A percentile compares a stretch with the other conserved stretches of the same genome.
Evolutionary conservation across 2,888 invertebrate species (phyloP).

Genomic region (Cataglyphis livida): DNA sequence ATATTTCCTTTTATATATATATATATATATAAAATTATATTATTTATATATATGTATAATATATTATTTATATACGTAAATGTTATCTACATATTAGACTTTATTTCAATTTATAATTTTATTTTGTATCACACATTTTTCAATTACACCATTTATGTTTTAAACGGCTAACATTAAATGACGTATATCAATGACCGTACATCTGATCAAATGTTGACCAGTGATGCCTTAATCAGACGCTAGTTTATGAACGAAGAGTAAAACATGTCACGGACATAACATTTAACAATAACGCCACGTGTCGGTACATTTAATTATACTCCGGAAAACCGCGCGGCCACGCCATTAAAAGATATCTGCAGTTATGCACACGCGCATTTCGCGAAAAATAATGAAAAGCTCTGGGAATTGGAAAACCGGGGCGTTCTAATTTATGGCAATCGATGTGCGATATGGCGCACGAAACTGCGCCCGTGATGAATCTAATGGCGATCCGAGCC

Average conservation of each 20-base stretch:
- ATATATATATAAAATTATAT: no score
- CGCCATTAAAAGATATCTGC: conserved; percentile 32
- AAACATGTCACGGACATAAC: conserved; percentile 35
- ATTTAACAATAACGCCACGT: conserved; percentile 31
- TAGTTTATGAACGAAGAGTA: conserved; percentile 36
- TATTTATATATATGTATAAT: neutral
- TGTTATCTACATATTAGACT: neutral
- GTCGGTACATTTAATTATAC: conserved; percentile 58
- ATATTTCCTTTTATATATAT: neutral
- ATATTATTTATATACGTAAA: neutral
- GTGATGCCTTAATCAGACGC: conserved; percentile 25
- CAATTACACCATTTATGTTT: neutral
- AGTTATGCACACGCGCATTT: conserved; percentile 32
- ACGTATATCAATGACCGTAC: neutral
- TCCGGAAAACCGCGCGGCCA: conserved; percentile 1
- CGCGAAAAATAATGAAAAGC: conserved; percentile 57
- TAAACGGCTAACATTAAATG: neutral
- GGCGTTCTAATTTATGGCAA: conserved; percentile 51
- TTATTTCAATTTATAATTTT: neutral
- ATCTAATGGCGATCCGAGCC: conserved; percentile 50
- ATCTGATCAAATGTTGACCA: conserved; percentile 22
- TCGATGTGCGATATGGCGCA: conserved; percentile 26
- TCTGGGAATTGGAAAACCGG: conserved; percentile 27
- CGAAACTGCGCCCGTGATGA: conserved; percentile 46
- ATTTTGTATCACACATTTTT: neutral